Evolutionary conservation across 2,113 vertebrate genomes (phyloP), one percentile per base, ranked within the genome.

Genomic region (Prinia subflava): DNA sequence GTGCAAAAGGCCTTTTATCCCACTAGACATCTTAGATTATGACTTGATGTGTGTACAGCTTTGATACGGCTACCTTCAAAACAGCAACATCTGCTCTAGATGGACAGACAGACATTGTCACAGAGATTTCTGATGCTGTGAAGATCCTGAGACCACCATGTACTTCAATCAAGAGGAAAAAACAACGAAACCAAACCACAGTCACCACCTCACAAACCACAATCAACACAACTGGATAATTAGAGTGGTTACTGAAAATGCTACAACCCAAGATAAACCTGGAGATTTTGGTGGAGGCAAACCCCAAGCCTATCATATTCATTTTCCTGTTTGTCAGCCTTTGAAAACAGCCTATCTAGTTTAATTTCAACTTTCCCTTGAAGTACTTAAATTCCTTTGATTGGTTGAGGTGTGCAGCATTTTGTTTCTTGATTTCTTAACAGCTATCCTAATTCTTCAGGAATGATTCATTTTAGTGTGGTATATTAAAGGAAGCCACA

Each of bases 381-480:
- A 92, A 59, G 71, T 80, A 89, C 83, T 95, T 91, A 82, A 73
- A 68, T 81, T 90, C 15, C n/a, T 96, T 94, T 97, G 93, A 94
- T 42, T 83, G 50, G 94, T 39, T 95, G 80, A 71, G 33, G 31
- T 49, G 30, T 37, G 23, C 16, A 94, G 33, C 31, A 64, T 77
- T 96, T 96, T 23, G 71, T 78, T 97, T 97, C 76, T 62, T n/a
- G 20, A 88, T 95, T 96, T 94, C 84, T 94, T 67, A 82, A 87
- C 24, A 74, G 81, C 69, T 89, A 80, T 96, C 96, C 20, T 95
- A 33, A 77, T 90, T 92, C 80, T 92, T 94, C n/a, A 76, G 59
- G 44, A 95, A 95, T 62, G 19, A 87, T 92, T 42, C 65, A 39
- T 87, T 97, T 94, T 68, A 90, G 7, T 50, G 18, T 23, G 60